A percentile compares a stretch with the other conserved stretches of the same genome.
These are phyloP conservation scores for Chymomyza costata DNA, from an alignment of 1,140 invertebrate genomes.

Conservation along the genomic window DNA sequence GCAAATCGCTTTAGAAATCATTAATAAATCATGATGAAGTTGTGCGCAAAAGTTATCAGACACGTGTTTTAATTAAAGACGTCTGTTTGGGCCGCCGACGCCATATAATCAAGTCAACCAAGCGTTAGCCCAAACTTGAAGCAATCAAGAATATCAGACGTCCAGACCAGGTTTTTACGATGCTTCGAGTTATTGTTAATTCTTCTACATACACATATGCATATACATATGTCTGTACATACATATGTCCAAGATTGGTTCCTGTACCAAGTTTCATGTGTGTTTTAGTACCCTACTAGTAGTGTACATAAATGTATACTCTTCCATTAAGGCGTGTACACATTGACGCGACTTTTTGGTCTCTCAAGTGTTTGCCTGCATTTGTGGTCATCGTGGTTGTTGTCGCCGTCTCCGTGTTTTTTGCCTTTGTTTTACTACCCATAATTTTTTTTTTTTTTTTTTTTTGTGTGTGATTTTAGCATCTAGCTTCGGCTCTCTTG, in stretches of 20 bases:
- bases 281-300: no score
- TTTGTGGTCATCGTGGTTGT: conserved; percentile 17
- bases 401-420: conserved; percentile 39
- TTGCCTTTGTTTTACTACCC: conserved; percentile 62
- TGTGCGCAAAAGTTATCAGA: conserved; percentile 36
- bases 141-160: conserved; percentile 40
- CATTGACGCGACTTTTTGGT: conserved; percentile 62
- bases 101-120: conserved; percentile 55
- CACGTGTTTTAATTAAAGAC: conserved; percentile 54
- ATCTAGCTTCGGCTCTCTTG: conserved; percentile 30
- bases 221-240: neutral
- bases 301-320: conserved; percentile 40
- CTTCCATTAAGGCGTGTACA: conserved; percentile 70
- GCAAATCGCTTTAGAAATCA: no score
- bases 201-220: conserved; percentile 24
- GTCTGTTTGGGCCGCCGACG: conserved; percentile 30
- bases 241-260: no score
- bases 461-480: conserved; percentile 59
- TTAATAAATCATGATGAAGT: conserved; percentile 24
- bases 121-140: conserved; percentile 51
- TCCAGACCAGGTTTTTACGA: conserved; percentile 38
- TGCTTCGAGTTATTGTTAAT: neutral
- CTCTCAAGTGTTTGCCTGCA: conserved; percentile 67
- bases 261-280: no score
- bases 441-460: no score